Percentiles rank a stretch among this genome's conserved stretches.
Conservation (phyloP, 2,888 invertebrate species). For the Panzeria rudis region DNA sequence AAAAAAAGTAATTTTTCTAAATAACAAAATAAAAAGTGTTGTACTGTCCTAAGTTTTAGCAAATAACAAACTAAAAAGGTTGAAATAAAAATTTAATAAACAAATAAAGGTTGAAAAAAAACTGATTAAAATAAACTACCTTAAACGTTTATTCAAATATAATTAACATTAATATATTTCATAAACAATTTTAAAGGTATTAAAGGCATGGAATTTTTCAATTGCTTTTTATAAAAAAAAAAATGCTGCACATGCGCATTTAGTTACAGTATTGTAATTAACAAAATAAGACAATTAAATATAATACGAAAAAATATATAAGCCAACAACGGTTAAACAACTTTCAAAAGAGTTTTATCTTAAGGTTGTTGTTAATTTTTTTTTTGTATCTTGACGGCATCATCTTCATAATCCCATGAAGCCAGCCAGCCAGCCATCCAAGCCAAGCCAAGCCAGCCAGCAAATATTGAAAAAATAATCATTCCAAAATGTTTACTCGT, state of each 20-base stretch:
- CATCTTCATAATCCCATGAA: slow-evolving; percentile 53
- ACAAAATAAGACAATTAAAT: slow-evolving; percentile 15
- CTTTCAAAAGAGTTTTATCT: slow-evolving; percentile 52
- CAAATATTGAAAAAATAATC: slow-evolving; percentile 41
- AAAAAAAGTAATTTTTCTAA: slow-evolving; percentile 13
- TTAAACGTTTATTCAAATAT: slow-evolving; percentile 31
- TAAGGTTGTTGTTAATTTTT: slow-evolving; percentile 54
- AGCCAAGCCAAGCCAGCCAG: too few species aligned
- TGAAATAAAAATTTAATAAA: slow-evolving; percentile 7
- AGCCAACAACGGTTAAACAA: slow-evolving; percentile 43
- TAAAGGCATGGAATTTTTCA: slow-evolving; percentile 54
- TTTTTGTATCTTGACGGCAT: slow-evolving; percentile 52
- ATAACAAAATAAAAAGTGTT: slow-evolving; percentile 33
- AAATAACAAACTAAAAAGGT: slow-evolving; percentile 21
- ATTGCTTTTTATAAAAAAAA: slow-evolving; percentile 1
- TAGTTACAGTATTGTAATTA: slow-evolving; percentile 8
- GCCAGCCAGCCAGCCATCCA: too few species aligned
- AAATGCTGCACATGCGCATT: slow-evolving; percentile 61
- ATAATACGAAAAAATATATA: not conserved
- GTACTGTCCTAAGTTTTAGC: not conserved
- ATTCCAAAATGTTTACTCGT: slow-evolving; percentile 49
- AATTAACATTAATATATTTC: slow-evolving; percentile 20
- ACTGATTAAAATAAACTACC: slow-evolving; percentile 25
- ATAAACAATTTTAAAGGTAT: slow-evolving; percentile 23
- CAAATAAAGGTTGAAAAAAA: not conserved